phyloP scores from a whole-genome alignment of 1,140 invertebrate species.

The Lanistes nyassanus region DNA sequence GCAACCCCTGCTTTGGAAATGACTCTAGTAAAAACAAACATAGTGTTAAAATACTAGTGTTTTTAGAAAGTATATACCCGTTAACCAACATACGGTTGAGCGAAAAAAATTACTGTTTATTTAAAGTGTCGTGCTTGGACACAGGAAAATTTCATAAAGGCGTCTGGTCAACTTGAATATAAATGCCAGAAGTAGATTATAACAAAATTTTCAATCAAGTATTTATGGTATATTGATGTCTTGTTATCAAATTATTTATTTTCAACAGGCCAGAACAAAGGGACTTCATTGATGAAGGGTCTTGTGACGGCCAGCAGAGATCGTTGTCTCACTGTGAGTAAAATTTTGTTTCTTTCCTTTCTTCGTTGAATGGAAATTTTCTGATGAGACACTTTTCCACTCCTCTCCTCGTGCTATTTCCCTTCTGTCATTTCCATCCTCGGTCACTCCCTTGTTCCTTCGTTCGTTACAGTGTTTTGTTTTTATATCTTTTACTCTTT shows the following conservation, averaged over 20 bases:
- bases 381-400: not conserved
- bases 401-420: not conserved
- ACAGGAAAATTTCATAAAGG: no score
- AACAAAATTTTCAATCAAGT: no score
- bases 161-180: no score
- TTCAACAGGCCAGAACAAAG: conserved; percentile 55
- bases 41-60: no score
- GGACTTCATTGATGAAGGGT: conserved; percentile 52
- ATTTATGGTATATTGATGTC: conserved; percentile 11
- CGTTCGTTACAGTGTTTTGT: conserved; percentile 7
- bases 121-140: no score
- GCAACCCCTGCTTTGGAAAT: no score
- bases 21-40: no score
- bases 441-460: not conserved
- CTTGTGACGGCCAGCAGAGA: conserved; percentile 47
- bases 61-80: no score
- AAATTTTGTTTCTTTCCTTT: not conserved
- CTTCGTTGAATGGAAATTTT: not conserved
- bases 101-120: no score
- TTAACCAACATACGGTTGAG: no score
- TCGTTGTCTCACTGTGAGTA: conserved; percentile 60
- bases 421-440: not conserved
- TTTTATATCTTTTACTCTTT: conserved; percentile 13
- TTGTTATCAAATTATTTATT: no score
- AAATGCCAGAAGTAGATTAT: no score